Evolutionary conservation across 2,888 invertebrate species (phyloP).

Genomic region (Polietes domitor): DNA sequence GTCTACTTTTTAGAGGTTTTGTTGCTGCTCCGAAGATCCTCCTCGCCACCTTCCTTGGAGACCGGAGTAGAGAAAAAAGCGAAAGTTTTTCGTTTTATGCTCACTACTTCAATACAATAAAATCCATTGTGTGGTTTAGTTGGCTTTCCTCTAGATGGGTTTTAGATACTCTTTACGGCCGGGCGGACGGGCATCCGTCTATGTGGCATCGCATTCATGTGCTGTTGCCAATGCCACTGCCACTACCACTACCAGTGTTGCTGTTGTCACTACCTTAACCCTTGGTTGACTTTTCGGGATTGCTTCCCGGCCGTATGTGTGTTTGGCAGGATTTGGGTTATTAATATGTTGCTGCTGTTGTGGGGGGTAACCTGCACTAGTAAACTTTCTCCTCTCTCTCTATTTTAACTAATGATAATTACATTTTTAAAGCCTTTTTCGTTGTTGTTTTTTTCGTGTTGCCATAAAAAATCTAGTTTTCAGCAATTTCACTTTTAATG

Average conservation of each 20-base stretch:
- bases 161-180: neutral
- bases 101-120: constrained; percentile 36
- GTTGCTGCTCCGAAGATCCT: neutral
- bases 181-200: neutral
- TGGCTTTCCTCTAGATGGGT: constrained; percentile 15
- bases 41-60: neutral
- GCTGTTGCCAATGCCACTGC: constrained; percentile 32
- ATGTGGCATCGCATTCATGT: neutral
- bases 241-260: constrained; percentile 16
- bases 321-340: constrained; percentile 48
- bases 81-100: constrained; percentile 45
- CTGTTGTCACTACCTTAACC: constrained; percentile 27
- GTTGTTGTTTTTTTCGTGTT: constrained; percentile 43
- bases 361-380: neutral
- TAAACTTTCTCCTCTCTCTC: constrained; percentile 4
- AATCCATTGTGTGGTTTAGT: constrained; percentile 39
- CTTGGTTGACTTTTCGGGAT: constrained; percentile 25
- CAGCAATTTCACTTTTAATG: constrained; percentile 34
- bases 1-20: constrained; percentile 38
- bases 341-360: constrained; percentile 33
- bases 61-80: constrained; percentile 5
- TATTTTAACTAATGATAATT: constrained; percentile 45
- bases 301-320: neutral
- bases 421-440: constrained; percentile 38
- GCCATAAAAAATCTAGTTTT: constrained; percentile 18